A percentile compares a stretch with the other conserved stretches of the same genome.
Conservation (phyloP, 2,888 invertebrate genomes). For the Drosophila tripunctata region DNA sequence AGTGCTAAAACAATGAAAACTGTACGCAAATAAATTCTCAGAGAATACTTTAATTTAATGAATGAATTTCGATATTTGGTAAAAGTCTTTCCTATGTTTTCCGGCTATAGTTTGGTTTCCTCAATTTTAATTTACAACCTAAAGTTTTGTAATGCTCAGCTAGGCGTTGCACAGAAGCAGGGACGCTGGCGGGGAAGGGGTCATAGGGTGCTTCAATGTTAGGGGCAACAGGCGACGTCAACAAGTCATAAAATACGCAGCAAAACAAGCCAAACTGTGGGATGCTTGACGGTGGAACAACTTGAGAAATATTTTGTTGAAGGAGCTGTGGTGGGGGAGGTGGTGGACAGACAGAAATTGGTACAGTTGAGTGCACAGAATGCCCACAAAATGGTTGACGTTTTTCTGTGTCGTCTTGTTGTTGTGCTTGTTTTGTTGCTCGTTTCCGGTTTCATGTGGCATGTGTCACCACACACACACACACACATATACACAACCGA, state of each 20-base stretch:
- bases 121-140: slow-evolving; percentile 45
- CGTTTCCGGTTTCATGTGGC: slow-evolving; percentile 63
- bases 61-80: background rate
- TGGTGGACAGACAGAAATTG: slow-evolving; percentile 37
- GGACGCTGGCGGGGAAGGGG: background rate
- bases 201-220: slow-evolving; percentile 10
- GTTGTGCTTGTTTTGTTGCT: slow-evolving; percentile 25
- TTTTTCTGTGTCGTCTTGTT: slow-evolving; percentile 14
- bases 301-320: background rate
- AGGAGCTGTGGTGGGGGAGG: background rate
- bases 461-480: slow-evolving; percentile 65
- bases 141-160: slow-evolving; percentile 21
- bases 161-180: slow-evolving; percentile 2
- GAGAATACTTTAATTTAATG: background rate
- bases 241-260: slow-evolving; percentile 70
- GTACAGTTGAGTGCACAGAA: slow-evolving; percentile 66
- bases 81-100: background rate
- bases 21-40: background rate
- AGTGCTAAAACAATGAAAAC: no score
- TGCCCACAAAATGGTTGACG: slow-evolving; percentile 66
- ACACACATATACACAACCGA: no score
- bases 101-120: slow-evolving; percentile 38
- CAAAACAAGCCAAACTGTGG: slow-evolving; percentile 49
- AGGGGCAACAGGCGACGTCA: slow-evolving; percentile 40
- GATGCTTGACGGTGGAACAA: background rate